These are phyloP conservation scores for Dryas iulia DNA, from an alignment of 1,140 invertebrate species.

Conservation along the genomic window DNA sequence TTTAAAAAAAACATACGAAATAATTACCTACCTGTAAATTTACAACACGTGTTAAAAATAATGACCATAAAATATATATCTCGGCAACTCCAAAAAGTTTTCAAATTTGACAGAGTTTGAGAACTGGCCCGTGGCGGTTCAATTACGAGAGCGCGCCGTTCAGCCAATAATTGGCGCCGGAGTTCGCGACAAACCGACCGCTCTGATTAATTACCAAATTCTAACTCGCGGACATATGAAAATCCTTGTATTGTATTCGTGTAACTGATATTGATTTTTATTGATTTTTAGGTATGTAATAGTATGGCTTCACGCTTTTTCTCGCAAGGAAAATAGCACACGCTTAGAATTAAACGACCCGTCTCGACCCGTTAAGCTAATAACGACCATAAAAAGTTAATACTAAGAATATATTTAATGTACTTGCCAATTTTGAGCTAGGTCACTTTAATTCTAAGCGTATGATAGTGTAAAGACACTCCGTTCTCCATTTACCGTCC, in stretches of 20 bases:
- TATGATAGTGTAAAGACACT: no score
- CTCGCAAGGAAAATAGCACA: no score
- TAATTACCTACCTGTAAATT: background rate
- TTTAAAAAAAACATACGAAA: background rate
- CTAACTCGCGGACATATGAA: conserved; percentile 68
- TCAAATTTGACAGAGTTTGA: background rate
- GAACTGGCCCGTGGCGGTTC: conserved; percentile 55
- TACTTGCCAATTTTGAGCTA: no score
- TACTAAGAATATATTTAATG: no score
- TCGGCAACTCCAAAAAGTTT: background rate
- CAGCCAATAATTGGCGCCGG: conserved; percentile 73
- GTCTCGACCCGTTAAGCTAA: no score
- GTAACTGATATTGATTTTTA: no score
- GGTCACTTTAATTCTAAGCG: no score
- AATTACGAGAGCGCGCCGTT: conserved; percentile 60
- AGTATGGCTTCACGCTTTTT: background rate
- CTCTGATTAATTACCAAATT: conserved; percentile 78
- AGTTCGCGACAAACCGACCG: conserved; percentile 71
- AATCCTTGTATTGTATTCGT: background rate
- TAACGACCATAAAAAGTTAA: no score
- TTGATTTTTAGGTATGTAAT: no score
- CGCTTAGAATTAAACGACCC: no score
- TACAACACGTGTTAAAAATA: conserved; percentile 2
- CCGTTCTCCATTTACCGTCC: no score
- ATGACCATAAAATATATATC: background rate